Conservation (phyloP, 2,113 vertebrate genomes). For the Lampris incognitus region DNA sequence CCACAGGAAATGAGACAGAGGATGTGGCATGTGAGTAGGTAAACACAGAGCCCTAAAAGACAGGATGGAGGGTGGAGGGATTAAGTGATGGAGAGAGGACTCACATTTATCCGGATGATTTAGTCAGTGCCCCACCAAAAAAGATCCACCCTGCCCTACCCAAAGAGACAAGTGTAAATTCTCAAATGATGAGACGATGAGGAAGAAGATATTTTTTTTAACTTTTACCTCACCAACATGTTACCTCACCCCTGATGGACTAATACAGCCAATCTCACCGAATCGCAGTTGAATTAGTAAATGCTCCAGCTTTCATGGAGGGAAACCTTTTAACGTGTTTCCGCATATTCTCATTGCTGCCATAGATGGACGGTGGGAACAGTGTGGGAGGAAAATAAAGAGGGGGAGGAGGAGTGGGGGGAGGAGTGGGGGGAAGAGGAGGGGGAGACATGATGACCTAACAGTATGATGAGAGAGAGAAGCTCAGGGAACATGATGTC, state of each 20-base stretch:
- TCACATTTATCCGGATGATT: constrained; percentile 25
- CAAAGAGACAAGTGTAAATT: too few species aligned
- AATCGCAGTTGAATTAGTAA: too few species aligned
- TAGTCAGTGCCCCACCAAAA: too few species aligned
- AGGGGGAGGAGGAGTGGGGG: too few species aligned
- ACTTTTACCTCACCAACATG: too few species aligned
- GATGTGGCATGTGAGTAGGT: constrained; percentile 55
- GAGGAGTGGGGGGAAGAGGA: not conserved
- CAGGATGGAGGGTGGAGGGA: constrained; percentile 30
- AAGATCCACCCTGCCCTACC: too few species aligned
- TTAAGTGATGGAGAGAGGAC: constrained; percentile 18
- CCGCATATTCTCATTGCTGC: constrained; percentile 6
- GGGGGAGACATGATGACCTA: not conserved
- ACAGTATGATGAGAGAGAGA: not conserved
- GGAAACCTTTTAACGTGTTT: too few species aligned
- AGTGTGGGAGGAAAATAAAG: not conserved
- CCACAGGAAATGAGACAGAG: constrained; percentile 72
- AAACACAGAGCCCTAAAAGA: constrained; percentile 37
- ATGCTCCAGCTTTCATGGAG: too few species aligned
- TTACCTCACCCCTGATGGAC: too few species aligned
- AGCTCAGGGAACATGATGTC: not conserved
- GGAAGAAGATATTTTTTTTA: too few species aligned
- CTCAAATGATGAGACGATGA: too few species aligned
- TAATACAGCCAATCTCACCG: too few species aligned
- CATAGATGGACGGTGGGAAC: constrained; percentile 22